Percentiles rank a stretch among this genome's conserved stretches.
phyloP scores from a whole-genome alignment of 1,140 invertebrate genomes.

The Euglossa dilemma region DNA sequence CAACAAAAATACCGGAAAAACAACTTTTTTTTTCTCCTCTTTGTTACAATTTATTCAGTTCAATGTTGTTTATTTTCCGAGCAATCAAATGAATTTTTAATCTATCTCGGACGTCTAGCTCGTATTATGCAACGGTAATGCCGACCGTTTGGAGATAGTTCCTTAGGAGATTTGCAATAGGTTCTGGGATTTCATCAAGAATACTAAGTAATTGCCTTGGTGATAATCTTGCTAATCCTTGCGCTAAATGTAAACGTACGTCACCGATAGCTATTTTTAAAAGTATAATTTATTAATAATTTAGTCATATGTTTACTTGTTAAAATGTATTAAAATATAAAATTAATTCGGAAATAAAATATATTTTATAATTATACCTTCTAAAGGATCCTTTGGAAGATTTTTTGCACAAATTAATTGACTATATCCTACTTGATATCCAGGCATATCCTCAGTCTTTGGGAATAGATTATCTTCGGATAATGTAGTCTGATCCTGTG shows the following conservation, averaged over 20 bases:
- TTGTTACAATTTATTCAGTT: slow-evolving; percentile 73
- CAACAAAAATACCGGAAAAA: slow-evolving; percentile 47
- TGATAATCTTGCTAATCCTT: slow-evolving; percentile 86
- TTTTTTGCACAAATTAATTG: slow-evolving; percentile 93
- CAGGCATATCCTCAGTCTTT: slow-evolving; percentile 92
- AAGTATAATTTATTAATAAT: neutral
- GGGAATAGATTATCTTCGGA: slow-evolving; percentile 93
- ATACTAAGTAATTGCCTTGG: slow-evolving; percentile 84
- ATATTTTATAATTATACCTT: slow-evolving; percentile 75
- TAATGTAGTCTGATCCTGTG: slow-evolving; percentile 89
- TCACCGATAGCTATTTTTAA: slow-evolving; percentile 82
- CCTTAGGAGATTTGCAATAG: slow-evolving; percentile 77
- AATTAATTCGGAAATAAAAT: neutral
- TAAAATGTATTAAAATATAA: neutral
- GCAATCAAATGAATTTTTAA: slow-evolving; percentile 74
- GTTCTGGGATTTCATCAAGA: slow-evolving; percentile 81
- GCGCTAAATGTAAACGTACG: slow-evolving; percentile 87
- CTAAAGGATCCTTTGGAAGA: slow-evolving; percentile 88
- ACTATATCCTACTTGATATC: slow-evolving; percentile 95
- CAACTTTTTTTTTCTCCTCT: slow-evolving; percentile 9
- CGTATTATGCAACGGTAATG: slow-evolving; percentile 76
- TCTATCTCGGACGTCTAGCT: slow-evolving; percentile 72
- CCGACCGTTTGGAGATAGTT: slow-evolving; percentile 80
- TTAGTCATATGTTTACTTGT: neutral
- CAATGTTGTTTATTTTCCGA: slow-evolving; percentile 75